Evolutionary conservation across 2,888 invertebrate genomes (phyloP), one percentile per base, ranked within the genome.

Genomic region (Balanococcus diminutus): DNA sequence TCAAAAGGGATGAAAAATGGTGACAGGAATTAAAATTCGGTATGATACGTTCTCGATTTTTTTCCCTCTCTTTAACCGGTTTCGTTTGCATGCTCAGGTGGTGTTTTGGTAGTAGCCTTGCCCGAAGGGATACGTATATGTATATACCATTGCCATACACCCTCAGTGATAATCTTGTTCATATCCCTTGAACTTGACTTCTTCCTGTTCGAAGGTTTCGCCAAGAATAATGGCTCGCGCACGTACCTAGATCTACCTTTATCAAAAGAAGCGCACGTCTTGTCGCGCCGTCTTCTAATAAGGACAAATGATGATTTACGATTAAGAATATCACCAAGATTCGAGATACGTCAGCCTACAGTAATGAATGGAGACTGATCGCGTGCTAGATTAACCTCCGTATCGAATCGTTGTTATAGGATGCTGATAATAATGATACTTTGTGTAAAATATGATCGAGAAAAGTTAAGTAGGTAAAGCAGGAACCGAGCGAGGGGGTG

Each of bases 171-270:
- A 25, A 61, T 61, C 25, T 61, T 61, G 61, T 61, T 61, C 14
- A 25, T 61, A 61, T 61, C 61, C 25, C 25, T 61, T 61, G 61
- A 61, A 61, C 61, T 25, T 61, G 61, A 61, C 61, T 61, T 61
- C 25, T 61, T 61, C 61, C 61, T 61, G 61, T 61, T 61, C 61
- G 25, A 61, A n/a, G 1, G 61, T 61, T 22, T 61, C 6, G 61
- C 61, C 16, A 46, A 46, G 46, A 46, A 46, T 46, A 46, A 46
- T 46, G 46, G 46, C 46, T n/a, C n/a, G n/a, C n/a, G 46, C 46
- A 46, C 46, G 46, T 46, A 46, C 46, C 16, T 46, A 16, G 11
- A n/a, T n/a, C 46, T 14, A 46, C n/a, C 46, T 46, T 5, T 11
- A 46, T 46, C n/a, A 46, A 46, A 46, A 46, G 46, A n/a, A 61